phyloP scores from a whole-genome alignment of 2,888 invertebrate species.

The Villa cingulata region DNA sequence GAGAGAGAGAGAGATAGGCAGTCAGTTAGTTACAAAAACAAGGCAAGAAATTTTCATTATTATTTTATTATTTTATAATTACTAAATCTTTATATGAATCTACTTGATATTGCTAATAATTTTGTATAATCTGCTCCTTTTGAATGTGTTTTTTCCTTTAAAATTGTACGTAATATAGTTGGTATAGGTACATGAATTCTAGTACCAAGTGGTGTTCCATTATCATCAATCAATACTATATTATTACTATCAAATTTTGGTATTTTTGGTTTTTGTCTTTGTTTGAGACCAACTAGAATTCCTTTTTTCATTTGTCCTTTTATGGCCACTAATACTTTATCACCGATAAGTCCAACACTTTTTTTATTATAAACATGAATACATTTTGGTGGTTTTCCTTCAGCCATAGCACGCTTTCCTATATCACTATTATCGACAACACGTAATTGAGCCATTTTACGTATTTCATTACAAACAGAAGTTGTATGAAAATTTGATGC shows the following conservation, averaged over 20 bases:
- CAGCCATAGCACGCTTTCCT: constrained; percentile 87
- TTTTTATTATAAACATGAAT: constrained; percentile 89
- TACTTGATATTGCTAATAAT: constrained; percentile 75
- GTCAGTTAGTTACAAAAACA: too few species aligned
- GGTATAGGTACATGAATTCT: constrained; percentile 93
- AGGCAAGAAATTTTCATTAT: too few species aligned
- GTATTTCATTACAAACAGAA: constrained; percentile 47
- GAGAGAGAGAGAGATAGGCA: too few species aligned
- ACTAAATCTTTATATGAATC: constrained; percentile 52
- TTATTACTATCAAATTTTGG: constrained; percentile 94
- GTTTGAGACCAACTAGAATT: constrained; percentile 76
- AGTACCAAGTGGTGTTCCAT: constrained; percentile 87
- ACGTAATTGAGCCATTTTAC: constrained; percentile 60
- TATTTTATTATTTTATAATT: neutral
- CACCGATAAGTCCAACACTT: constrained; percentile 51
- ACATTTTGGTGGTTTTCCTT: constrained; percentile 83
- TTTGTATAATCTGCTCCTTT: constrained; percentile 89
- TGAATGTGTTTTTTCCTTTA: constrained; percentile 63
- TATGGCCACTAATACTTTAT: constrained; percentile 82
- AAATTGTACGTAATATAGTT: constrained; percentile 66
- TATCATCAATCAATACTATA: constrained; percentile 88
- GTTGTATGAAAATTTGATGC: constrained; percentile 44
- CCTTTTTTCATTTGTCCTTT: constrained; percentile 92
- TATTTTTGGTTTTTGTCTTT: constrained; percentile 62
- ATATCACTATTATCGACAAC: constrained; percentile 96